These are phyloP conservation scores for Trissolcus basalis DNA, from an alignment of 1,140 invertebrate genomes.

Conservation along the genomic window DNA sequence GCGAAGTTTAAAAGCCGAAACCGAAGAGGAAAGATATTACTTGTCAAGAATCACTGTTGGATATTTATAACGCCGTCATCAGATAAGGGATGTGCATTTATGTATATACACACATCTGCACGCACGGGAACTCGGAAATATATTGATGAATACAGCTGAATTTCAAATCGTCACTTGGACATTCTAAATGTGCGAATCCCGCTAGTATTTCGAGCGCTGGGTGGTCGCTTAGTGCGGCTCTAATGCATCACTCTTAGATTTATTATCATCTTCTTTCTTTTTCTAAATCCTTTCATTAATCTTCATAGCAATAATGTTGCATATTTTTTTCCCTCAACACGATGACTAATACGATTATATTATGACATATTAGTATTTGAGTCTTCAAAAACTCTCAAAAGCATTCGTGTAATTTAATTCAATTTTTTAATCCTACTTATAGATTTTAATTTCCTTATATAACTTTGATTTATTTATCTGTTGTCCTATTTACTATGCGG, in stretches of 20 bases:
- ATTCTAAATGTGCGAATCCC: constrained; percentile 19
- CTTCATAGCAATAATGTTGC: constrained; percentile 8
- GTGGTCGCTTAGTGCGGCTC: constrained; percentile 22
- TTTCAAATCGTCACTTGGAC: neutral
- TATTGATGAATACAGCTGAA: neutral
- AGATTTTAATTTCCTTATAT: no score
- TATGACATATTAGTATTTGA: no score
- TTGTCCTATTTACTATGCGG: no score
- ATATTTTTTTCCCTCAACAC: constrained; percentile 8
- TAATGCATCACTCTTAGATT: constrained; percentile 18
- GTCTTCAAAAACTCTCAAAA: no score
- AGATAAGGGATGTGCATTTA: no score
- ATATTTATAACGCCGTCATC: no score
- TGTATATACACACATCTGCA: no score
- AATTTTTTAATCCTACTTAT: no score
- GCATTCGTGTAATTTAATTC: no score
- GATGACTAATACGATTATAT: constrained; percentile 22
- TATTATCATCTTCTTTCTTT: neutral
- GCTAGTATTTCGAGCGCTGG: constrained; percentile 16
- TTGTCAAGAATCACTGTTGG: no score
- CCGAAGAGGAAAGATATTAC: neutral
- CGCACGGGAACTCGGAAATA: no score
- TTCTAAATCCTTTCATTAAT: constrained; percentile 39
- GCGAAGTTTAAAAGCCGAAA: neutral
- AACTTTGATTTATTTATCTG: no score